Evolutionary conservation across 2,113 vertebrate genomes (phyloP).

Genomic region (Elgaria multicarinata): DNA sequence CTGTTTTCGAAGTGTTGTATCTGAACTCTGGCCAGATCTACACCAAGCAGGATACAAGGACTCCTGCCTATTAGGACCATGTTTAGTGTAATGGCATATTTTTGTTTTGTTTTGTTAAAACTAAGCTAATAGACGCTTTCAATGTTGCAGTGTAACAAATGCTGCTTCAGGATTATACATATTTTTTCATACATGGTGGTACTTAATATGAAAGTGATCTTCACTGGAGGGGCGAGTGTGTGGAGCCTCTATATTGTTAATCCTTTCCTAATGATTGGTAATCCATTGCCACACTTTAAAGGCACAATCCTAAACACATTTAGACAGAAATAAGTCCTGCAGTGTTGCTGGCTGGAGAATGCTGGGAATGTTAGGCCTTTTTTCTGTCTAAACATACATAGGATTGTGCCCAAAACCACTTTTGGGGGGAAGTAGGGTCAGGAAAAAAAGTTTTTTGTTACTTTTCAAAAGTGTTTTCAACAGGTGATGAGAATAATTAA

Average conservation of each 20-base stretch:
- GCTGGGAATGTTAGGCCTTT: no score
- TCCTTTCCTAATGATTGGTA: background rate
- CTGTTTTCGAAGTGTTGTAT: no score
- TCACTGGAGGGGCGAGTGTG: background rate
- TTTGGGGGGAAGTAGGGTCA: background rate
- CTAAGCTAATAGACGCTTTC: background rate
- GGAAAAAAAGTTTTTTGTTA: no score
- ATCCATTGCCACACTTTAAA: background rate
- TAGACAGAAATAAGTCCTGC: no score
- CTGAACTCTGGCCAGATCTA: no score
- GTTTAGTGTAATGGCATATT: background rate
- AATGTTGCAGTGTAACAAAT: background rate
- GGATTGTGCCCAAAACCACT: background rate
- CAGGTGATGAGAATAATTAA: background rate
- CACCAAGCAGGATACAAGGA: background rate
- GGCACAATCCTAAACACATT: no score
- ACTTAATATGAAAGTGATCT: slow-evolving; percentile 2
- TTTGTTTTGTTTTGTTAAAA: slow-evolving; percentile 3
- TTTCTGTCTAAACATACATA: no score
- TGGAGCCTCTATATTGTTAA: background rate
- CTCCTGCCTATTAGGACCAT: background rate
- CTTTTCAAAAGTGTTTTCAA: background rate
- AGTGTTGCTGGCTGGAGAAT: no score
- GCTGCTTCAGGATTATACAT: background rate
- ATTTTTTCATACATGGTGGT: background rate